Conservation (phyloP, 37 sponge, comb jelly and placozoan species). For the Chondrosia reniformis region DNA sequence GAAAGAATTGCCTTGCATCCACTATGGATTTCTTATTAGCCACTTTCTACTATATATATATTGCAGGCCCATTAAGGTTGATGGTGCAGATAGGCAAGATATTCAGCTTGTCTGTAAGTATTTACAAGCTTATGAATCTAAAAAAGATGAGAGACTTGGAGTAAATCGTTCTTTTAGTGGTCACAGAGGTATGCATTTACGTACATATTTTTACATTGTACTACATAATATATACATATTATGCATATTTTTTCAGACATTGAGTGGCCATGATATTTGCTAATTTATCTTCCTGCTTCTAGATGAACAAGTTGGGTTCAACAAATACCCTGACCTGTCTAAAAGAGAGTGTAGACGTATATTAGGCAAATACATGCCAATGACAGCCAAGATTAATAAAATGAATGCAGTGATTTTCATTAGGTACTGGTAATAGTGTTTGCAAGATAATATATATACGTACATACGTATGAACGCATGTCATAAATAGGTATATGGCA, state of each 20-base stretch:
- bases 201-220: too few species aligned
- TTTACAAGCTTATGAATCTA: conserved; percentile 45
- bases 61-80: conserved; percentile 45
- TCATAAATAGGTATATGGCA: conserved; percentile 63
- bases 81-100: too few species aligned
- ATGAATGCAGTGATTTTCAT: conserved; percentile 70
- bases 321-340: conserved; percentile 24
- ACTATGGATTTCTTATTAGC: too few species aligned
- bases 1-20: too few species aligned
- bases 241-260: too few species aligned
- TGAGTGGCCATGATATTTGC: too few species aligned
- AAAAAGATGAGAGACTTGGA: conserved; percentile 6
- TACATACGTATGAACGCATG: not conserved
- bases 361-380: conserved; percentile 46
- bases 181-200: conserved; percentile 3
- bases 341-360: conserved; percentile 53
- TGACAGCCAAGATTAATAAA: conserved; percentile 41
- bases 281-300: not conserved
- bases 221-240: too few species aligned
- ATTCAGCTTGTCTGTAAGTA: conserved; percentile 86
- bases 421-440: conserved; percentile 34
- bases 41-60: too few species aligned
- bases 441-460: not conserved
- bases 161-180: conserved; percentile 59
- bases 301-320: conserved; percentile 48